Base-by-base conservation (phyloP, 2,888 invertebrate genomes). In the Syrista parreyssii region DNA sequence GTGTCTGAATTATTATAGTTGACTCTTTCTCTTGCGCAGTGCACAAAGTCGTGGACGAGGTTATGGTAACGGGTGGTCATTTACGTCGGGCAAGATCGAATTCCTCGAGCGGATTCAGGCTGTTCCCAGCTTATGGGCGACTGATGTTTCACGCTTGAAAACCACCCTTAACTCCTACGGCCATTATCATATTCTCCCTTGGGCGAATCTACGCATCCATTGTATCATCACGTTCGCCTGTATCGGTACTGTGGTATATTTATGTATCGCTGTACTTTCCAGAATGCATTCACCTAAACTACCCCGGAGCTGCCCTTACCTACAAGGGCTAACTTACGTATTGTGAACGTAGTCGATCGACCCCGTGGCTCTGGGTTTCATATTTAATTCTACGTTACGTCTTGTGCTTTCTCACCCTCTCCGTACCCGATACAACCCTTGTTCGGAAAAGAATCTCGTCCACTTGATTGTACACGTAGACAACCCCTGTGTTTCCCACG, bases 121-220 rank as follows among this genome's bases (percentile, higher is more conserved):
- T 68, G 12, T 35, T 31, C 31, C 35, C 4, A 68, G 68, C 73
- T 33, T 76, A 34, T 68, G 74, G 68, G n/a, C 35, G 74, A n/a
- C 69, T 75, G 32, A 72, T 55, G 36, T 15, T 73, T 55, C 40
- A 12, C 72, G 32, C 34, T 76, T 68, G 71, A 68, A 68, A 76
- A 34, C 34, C 40, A 33, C 12, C 71, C 71, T 33, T 9, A 15
- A n/a, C 23, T 23, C 31, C 71, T 9, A 9, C 55, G 6, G 23
- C 1, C 23, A 4, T 23, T 55, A 23, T 23, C 6, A 23, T 55
- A 55, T 2, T 55, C 55, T 23, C 23, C 23, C 55, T 55, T 23
- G 9, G 23, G 15, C 55, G 9, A 15, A 55, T 9, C 23, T 23
- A 9, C 55, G 55, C 23, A 55, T 55, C 55, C 23, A 55, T 1